phyloP scores from a whole-genome alignment of 1,140 invertebrate genomes.

The Hermetia illucens region DNA sequence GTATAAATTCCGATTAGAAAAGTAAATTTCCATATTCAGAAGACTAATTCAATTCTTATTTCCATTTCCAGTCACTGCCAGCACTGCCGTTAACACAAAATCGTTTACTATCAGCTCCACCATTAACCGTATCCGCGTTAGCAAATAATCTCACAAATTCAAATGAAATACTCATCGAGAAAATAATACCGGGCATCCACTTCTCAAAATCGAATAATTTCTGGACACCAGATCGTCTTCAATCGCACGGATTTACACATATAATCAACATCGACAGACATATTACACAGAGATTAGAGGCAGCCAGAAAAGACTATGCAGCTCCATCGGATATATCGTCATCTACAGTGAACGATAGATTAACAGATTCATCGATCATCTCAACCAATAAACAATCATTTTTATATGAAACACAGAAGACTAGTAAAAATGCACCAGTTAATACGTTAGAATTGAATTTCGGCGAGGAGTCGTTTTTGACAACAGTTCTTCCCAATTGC shows the following conservation, averaged over 20 bases:
- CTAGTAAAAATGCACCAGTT: neutral
- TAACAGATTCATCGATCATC: neutral
- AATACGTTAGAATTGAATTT: constrained; percentile 12
- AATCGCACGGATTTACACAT: constrained; percentile 10
- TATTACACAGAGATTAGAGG: constrained; percentile 3
- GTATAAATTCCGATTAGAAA: too few relatives aligned
- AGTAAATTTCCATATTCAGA: too few relatives aligned
- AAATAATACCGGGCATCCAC: constrained; percentile 13
- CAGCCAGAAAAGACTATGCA: neutral
- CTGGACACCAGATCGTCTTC: constrained; percentile 10
- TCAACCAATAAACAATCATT: neutral
- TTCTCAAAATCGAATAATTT: constrained; percentile 9
- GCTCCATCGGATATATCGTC: neutral
- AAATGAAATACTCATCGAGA: too few relatives aligned
- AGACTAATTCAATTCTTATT: too few relatives aligned
- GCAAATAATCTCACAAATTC: too few relatives aligned
- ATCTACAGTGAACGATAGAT: neutral
- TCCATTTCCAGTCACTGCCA: too few relatives aligned
- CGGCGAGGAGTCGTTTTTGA: constrained; percentile 12
- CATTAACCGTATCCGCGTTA: too few relatives aligned
- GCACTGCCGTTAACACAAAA: too few relatives aligned
- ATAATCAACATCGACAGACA: constrained; percentile 14
- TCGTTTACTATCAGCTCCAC: too few relatives aligned
- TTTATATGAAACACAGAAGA: neutral
- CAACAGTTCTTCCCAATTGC: constrained; percentile 13